Evolutionary conservation across 2,888 invertebrate species (phyloP), one percentile per base, ranked within the genome.

Genomic region (Ernsta delagoae): DNA sequence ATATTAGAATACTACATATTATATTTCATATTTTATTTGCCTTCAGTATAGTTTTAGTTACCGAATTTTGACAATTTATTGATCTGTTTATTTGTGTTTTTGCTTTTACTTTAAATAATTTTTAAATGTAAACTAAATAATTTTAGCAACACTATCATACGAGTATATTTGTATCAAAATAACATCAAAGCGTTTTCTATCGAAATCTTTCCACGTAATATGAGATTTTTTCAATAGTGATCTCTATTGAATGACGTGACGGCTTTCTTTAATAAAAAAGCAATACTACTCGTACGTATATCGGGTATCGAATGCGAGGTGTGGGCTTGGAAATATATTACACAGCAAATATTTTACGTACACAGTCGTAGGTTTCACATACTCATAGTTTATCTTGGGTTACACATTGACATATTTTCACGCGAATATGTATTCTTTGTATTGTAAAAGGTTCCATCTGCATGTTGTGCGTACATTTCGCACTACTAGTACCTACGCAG

Each of bases 221-320:
- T 50, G 16, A 50, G 50, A n/a, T 54, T 31, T 54, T 31, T 54
- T 34, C 54, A 54, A 54, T 54, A 54, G 16, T 54, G 31, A 31
- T 54, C 31, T 54, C 54, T 31, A 54, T 54, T 24, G 54, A 54
- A 34, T 54, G 31, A 54, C 31, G 31, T 54, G 54, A 54, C 50
- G 54, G 54, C 54, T 24, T 54, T 54, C 24, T 54, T 31, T 54
- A 54, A 54, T 54, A n/a, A 54, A 54, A 54, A 54, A 54, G 54
- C 31, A 54, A 54, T 50, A 50, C 12, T 53, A 53, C 54, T 16
- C 16, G 16, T 16, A 16, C 16, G 16, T 16, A 16, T 16, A 16
- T 16, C 11, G 12, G 54, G 31, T 54, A 24, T 54, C 31, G 11
- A 34, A 34, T 54, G n/a, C 31, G 54, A n/a, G 31, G 12, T 54